These are phyloP conservation scores for Dreissena polymorpha DNA, from an alignment of 1,140 invertebrate species.

Conservation along the genomic window DNA sequence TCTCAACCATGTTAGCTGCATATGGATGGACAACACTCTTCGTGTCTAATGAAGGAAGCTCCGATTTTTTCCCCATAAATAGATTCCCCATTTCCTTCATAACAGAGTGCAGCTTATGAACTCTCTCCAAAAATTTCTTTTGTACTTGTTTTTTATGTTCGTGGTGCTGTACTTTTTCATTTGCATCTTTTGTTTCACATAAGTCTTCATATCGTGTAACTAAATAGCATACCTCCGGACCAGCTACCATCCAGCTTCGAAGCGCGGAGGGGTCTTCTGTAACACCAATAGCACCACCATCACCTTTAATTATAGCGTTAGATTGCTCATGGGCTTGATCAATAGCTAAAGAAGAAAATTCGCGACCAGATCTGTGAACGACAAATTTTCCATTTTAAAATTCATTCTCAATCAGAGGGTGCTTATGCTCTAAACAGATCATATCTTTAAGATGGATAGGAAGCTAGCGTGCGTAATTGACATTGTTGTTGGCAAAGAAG, in stretches of 20 bases:
- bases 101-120: constrained; percentile 1
- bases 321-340: constrained; percentile 68
- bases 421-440: background rate
- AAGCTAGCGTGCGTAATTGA: constrained; percentile 44
- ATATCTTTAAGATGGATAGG: constrained; percentile 46
- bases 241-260: constrained; percentile 65
- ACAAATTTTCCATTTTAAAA: constrained; percentile 27
- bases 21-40: constrained; percentile 41
- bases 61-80: constrained; percentile 49
- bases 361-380: constrained; percentile 51
- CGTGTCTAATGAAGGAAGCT: constrained; percentile 54
- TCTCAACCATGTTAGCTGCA: constrained; percentile 19
- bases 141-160: constrained; percentile 6
- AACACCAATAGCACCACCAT: constrained; percentile 64
- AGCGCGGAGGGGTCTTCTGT: constrained; percentile 65
- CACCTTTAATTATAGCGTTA: no score
- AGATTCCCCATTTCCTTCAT: constrained; percentile 56
- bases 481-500: background rate
- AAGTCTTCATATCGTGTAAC: constrained; percentile 58
- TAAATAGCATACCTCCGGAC: constrained; percentile 57
- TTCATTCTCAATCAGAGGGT: background rate
- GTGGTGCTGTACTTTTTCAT: background rate
- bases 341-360: constrained; percentile 62
- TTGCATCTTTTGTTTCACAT: constrained; percentile 14
- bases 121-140: constrained; percentile 43